Base-by-base conservation (phyloP, 2,797 vertebrate species). In the Falco berigora region DNA sequence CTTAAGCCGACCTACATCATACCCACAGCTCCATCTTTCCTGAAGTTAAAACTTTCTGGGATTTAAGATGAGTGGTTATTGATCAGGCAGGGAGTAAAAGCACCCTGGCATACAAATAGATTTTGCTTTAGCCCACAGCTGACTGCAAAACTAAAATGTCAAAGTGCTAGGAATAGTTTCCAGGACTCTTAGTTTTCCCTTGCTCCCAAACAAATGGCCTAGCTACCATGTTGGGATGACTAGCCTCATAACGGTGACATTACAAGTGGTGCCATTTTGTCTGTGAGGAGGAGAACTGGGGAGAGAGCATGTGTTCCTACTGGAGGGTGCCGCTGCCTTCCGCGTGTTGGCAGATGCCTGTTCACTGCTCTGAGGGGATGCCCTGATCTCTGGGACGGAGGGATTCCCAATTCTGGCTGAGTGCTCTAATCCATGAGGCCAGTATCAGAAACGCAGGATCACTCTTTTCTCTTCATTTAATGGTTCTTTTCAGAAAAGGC, bases 191-290 rank as follows among this genome's bases (percentile, higher is more conserved):
- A 5, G 10, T 19, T 79, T 47, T 13, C 25, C 8, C 13, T 34
- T 77, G 22, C 8, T 49, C 47, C 36, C 50, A 44, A 73, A 36
- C 4, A 68, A 78, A 34, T 32, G 28, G 21, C 22, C 47, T 50
- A 15, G 38, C 9, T 86, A 30, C 36, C 15, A 8, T 1, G 1
- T 1, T 53, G 24, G 15, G 46, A 9, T 19, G 49, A 10, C 1
- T 25, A 22, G 32, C 17, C n/a, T 78, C 50, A 8, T 5, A 20
- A 46, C 32, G 21, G 13, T 63, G 10, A 3, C 9, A 14, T 28
- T 50, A 3, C 8, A 4, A 1, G 1, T 24, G 32, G 19, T 4
- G 2, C 8, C 12, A 1, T 27, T 66, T 50, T 38, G 6, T 53
- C 28, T 53, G 6, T 5, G 20, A n/a, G 10, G 14, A 50, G 36